phyloP scores from a whole-genome alignment of 2,113 vertebrate genomes.

The Rostratula benghalensis region DNA sequence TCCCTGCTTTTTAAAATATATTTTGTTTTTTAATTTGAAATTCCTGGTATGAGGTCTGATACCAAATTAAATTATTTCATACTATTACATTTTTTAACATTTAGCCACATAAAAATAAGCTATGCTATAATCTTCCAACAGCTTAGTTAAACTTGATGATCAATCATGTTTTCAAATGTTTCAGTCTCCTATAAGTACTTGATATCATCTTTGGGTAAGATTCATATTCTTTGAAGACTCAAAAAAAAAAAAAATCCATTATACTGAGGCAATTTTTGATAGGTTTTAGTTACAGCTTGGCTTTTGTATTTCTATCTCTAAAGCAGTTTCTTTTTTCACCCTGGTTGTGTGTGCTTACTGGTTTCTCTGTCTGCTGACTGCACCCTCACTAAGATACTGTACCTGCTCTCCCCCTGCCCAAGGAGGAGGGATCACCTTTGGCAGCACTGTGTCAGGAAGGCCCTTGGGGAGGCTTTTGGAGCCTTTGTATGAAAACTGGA shows the following conservation, averaged over 20 bases:
- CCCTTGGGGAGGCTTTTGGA: neutral
- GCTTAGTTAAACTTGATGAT: neutral
- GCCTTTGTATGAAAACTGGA: neutral
- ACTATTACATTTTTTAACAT: neutral
- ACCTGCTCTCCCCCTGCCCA: neutral
- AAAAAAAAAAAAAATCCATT: neutral
- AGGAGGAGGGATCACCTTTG: neutral
- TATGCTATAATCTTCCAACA: neutral
- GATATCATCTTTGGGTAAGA: neutral
- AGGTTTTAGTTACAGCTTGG: neutral
- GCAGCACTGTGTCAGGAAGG: neutral
- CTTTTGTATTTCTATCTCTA: neutral
- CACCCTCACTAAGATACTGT: rapidly evolving
- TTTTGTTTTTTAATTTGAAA: neutral
- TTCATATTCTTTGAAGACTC: neutral
- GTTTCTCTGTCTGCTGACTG: neutral
- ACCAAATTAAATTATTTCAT: neutral
- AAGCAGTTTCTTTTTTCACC: no score
- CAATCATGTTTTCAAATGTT: neutral
- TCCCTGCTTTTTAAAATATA: neutral
- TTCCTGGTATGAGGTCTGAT: neutral
- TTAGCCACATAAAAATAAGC: neutral
- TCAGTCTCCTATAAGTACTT: neutral
- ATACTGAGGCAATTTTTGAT: neutral
- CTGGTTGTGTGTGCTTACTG: neutral